phyloP scores from a whole-genome alignment of 2,888 invertebrate species.

The Petrolisthes manimaculis region DNA sequence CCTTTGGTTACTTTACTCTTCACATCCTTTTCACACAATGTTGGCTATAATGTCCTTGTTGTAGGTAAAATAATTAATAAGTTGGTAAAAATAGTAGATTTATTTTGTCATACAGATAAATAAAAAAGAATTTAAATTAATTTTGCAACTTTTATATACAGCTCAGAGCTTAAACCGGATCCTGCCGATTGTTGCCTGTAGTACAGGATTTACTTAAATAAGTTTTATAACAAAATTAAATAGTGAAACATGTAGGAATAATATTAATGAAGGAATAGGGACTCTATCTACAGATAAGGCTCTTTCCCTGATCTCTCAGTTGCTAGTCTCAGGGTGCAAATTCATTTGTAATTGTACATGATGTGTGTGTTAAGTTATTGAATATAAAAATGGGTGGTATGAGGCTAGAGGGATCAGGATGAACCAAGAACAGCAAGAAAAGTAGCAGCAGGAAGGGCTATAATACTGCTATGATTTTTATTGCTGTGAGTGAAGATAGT shows the following conservation, averaged over 20 bases:
- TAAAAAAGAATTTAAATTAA: background rate
- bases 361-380: no score
- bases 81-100: constrained; percentile 31
- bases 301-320: background rate
- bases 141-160: constrained; percentile 28
- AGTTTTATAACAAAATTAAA: constrained; percentile 32
- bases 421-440: background rate
- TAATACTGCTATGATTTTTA: background rate
- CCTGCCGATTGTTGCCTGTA: constrained; percentile 42
- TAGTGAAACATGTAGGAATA: background rate
- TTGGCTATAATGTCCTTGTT: background rate
- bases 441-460: background rate
- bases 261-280: constrained; percentile 6
- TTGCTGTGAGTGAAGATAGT: background rate
- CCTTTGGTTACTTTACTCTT: background rate
- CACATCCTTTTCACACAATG: background rate
- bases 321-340: background rate
- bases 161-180: constrained; percentile 39
- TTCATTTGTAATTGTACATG: background rate
- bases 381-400: background rate
- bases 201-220: constrained; percentile 24
- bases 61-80: background rate
- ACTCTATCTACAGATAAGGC: constrained; percentile 36
- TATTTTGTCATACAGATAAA: constrained; percentile 38
- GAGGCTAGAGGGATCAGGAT: background rate